Evolutionary conservation across 2,113 vertebrate genomes (phyloP).

Genomic region (Salvator merianae): DNA sequence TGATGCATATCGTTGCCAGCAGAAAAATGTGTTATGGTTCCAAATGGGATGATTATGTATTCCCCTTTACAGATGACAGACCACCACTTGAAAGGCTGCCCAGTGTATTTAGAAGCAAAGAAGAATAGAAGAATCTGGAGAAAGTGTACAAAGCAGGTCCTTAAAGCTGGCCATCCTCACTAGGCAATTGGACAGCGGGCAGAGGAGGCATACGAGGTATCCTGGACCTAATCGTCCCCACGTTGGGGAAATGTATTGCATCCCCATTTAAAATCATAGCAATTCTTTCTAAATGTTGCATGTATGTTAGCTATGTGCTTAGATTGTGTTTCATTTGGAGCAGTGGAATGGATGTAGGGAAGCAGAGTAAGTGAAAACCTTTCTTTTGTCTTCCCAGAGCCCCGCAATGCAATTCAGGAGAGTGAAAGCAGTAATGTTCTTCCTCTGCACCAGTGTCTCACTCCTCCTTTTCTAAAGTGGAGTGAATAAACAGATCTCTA

Average conservation of each 20-base stretch:
- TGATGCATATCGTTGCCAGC: constrained; percentile 1
- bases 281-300: background rate
- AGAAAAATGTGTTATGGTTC: background rate
- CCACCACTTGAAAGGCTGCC: background rate
- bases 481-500: too few relatives aligned
- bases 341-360: too few relatives aligned
- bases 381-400: too few relatives aligned
- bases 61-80: background rate
- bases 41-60: background rate
- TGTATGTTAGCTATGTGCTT: too few relatives aligned
- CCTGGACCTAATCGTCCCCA: background rate
- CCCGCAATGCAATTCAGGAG: too few relatives aligned
- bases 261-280: background rate
- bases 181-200: background rate
- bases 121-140: too few relatives aligned
- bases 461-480: too few relatives aligned
- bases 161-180: background rate
- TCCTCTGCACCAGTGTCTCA: too few relatives aligned
- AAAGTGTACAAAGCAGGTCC: background rate
- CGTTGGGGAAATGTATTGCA: background rate
- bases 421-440: too few relatives aligned
- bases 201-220: background rate
- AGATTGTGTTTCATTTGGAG: background rate
- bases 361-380: too few relatives aligned
- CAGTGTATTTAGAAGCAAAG: too few relatives aligned